phyloP scores from a whole-genome alignment of 2,113 vertebrate species.

The Saimiri boliviensis region DNA sequence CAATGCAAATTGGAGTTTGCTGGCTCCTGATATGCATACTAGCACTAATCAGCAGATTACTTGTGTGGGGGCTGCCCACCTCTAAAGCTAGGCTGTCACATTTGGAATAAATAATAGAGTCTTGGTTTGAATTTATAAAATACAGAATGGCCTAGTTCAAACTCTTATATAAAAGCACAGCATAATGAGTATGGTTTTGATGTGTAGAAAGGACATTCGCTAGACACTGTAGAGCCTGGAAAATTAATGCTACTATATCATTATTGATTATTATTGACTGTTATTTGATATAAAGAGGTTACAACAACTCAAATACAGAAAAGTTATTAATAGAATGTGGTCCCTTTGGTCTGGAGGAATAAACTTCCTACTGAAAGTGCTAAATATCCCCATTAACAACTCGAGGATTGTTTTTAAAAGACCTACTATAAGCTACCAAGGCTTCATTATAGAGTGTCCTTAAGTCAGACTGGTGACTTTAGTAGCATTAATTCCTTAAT shows the following conservation, averaged over 20 bases:
- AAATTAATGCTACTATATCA: background rate
- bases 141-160: background rate
- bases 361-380: background rate
- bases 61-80: constrained; percentile 59
- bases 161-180: background rate
- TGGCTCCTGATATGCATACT: constrained; percentile 71
- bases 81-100: constrained; percentile 49
- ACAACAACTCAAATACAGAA: background rate
- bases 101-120: constrained; percentile 62
- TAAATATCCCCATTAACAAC: background rate
- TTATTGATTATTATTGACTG: background rate
- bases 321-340: constrained; percentile 7
- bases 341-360: background rate
- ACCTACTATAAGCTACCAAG: background rate
- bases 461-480: background rate
- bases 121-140: constrained; percentile 63
- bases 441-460: background rate
- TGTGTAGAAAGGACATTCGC: background rate
- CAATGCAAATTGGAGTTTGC: constrained; percentile 77
- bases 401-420: constrained; percentile 20
- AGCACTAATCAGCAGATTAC: constrained; percentile 73
- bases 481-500: background rate
- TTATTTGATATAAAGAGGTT: constrained; percentile 27
- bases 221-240: background rate
- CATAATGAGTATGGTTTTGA: background rate